Conservation (phyloP, 2,888 invertebrate species). For the Torymus tubicola region DNA sequence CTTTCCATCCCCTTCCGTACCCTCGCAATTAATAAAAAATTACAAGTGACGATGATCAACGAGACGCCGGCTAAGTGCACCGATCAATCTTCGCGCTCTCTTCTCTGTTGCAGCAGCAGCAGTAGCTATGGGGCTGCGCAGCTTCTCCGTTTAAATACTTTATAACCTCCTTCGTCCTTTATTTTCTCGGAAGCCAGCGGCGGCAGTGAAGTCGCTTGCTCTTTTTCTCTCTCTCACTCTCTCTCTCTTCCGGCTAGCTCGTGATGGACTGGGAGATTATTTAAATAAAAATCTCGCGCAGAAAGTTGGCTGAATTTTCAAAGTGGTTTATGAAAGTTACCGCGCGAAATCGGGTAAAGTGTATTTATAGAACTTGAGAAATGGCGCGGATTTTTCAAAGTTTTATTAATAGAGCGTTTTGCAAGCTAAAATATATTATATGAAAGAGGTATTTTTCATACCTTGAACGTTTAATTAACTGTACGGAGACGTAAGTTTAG, state of each 20-base stretch:
- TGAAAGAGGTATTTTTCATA: no score
- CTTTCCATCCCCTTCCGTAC: no score
- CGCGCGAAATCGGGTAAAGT: no score
- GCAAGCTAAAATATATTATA: no score
- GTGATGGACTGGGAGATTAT: slow-evolving; percentile 19
- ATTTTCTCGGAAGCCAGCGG: slow-evolving; percentile 27
- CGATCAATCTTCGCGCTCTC: slow-evolving; percentile 48
- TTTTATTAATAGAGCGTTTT: no score
- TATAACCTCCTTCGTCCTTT: slow-evolving; percentile 47
- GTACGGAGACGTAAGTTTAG: no score
- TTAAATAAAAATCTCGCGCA: slow-evolving; percentile 20
- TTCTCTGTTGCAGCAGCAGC: background rate
- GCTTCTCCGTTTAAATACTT: slow-evolving; percentile 51
- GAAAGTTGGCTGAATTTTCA: no score
- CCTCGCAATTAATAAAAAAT: slow-evolving; percentile 41
- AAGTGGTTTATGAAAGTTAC: background rate
- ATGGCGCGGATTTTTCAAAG: no score
- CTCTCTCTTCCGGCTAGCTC: background rate
- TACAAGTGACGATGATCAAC: slow-evolving; percentile 52
- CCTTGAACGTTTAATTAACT: no score
- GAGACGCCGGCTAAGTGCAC: slow-evolving; percentile 46
- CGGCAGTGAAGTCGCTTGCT: background rate
- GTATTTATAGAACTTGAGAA: no score
- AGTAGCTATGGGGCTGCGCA: no score
- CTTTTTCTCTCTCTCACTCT: background rate